Conservation (phyloP, 1,140 invertebrate genomes). For the Caenorhabditis elegans region DNA sequence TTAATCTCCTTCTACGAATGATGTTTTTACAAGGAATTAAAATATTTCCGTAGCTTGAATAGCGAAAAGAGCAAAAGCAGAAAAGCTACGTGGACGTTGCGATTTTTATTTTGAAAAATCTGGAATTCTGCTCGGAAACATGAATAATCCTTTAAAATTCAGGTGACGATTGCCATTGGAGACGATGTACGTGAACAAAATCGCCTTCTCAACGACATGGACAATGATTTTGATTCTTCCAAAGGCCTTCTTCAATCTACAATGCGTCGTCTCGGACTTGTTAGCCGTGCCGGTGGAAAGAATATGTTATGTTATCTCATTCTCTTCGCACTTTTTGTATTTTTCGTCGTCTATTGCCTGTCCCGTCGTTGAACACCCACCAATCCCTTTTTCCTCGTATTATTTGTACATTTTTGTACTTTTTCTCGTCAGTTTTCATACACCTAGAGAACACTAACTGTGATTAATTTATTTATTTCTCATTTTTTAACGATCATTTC, state of each 20-base stretch:
- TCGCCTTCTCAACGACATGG: constrained; percentile 57
- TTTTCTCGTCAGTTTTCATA: neutral
- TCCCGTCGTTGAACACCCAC: constrained; percentile 39
- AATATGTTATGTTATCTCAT: constrained; percentile 61
- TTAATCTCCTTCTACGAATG: no score
- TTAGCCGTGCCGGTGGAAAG: constrained; percentile 58
- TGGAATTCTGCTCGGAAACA: no score
- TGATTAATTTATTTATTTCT: no score
- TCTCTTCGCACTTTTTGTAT: constrained; percentile 60
- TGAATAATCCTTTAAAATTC: neutral
- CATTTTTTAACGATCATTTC: no score
- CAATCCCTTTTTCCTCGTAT: no score
- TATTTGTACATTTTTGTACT: constrained; percentile 21
- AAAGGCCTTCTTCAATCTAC: constrained; percentile 55
- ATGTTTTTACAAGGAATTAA: no score
- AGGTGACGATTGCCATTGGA: constrained; percentile 60
- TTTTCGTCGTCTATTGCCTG: constrained; percentile 58
- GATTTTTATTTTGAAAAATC: no score
- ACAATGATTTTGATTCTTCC: constrained; percentile 54
- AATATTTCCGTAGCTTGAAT: no score
- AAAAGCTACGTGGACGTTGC: no score
- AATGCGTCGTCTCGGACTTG: constrained; percentile 60
- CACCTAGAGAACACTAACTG: no score
- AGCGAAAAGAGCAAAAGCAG: no score
- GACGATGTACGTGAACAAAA: constrained; percentile 65